Evolutionary conservation across 2,888 invertebrate genomes (phyloP), one percentile per base, ranked within the genome.

Genomic region (Morinoia aosen): DNA sequence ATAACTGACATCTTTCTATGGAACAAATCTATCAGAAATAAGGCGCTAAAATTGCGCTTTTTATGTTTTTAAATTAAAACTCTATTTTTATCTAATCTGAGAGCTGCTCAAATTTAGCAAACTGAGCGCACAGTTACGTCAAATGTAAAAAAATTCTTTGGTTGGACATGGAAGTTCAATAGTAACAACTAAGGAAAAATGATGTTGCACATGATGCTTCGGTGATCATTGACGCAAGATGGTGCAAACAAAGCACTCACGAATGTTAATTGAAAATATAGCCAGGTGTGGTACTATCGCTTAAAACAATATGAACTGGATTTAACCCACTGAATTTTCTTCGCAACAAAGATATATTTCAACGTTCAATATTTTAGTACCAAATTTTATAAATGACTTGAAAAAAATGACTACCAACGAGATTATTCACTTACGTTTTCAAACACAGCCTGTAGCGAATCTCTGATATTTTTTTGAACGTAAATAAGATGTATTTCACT

Each of bases 391-490:
- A 19, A 61, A 33, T 25, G 10, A 25, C 0, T 76, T 25, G 19
- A 33, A 76, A 16, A 76, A 48, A 76, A 2, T 33, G 7, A 33
- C 25, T 14, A 76, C 25, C 76, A 76, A 76, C 16, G 25, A 76
- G 1, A 61, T 61, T 12, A 12, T 8, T 16, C 8, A 90, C 90
- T 90, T 25, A 90, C 90, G 48, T 90, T 90, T 90, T 90, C 40
- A 90, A 90, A 90, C 48, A 90, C 48, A 48, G 90, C 90, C 25
- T 90, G 90, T 14, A 90, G 40, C 40, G 90, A 48, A 48, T 48
- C 40, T 90, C 90, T 90, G 40, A 90, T 90, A 39, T 90, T 90
- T 40, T 90, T 90, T 48, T 90, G 90, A 48, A 90, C 90, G 48
- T 48, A 90, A 90, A 90, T 39, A 48, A 90, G 48, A 14, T 90